Percentiles rank a stretch among this genome's conserved stretches.
Evolutionary conservation across 2,888 invertebrate species (phyloP).

Genomic region (Ochropacha duplaris): DNA sequence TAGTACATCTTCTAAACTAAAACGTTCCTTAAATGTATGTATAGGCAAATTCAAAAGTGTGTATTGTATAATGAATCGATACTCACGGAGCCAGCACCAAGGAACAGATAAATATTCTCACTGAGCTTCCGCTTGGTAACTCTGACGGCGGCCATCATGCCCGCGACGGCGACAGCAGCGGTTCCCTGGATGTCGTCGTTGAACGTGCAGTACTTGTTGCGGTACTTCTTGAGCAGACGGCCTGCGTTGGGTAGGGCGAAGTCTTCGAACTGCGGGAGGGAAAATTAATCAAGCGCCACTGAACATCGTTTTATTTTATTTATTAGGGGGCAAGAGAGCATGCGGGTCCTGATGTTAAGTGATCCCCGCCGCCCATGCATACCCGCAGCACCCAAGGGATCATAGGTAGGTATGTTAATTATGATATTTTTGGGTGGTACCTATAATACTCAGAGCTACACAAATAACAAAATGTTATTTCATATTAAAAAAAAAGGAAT

Average conservation of each 20-base stretch:
- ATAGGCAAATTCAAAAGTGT: no score
- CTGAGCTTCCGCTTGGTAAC: slow-evolving; percentile 91
- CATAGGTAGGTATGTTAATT: no score
- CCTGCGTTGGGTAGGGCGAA: slow-evolving; percentile 99
- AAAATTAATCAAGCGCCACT: not conserved
- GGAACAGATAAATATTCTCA: slow-evolving; percentile 95
- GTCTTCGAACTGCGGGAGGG: slow-evolving; percentile 92
- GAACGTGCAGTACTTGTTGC: slow-evolving; percentile 96
- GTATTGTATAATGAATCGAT: slow-evolving; percentile 10
- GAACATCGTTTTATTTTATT: not conserved
- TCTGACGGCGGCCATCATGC: slow-evolving; percentile 90
- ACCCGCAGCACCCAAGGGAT: no score
- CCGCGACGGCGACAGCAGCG: slow-evolving; percentile 97
- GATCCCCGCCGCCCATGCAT: no score
- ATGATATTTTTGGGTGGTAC: no score
- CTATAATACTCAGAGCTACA: no score
- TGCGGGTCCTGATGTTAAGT: no score
- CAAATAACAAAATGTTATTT: no score
- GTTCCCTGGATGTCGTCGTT: slow-evolving; percentile 99
- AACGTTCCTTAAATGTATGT: no score
- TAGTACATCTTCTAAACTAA: no score
- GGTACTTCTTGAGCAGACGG: slow-evolving; percentile 94
- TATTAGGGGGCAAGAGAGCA: no score
- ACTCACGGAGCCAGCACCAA: slow-evolving; percentile 91
- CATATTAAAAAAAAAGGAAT: no score